Percentiles rank a stretch among this genome's conserved stretches.
phyloP scores from a whole-genome alignment of 2,888 invertebrate species.

The Cecidostiba fungosa region DNA sequence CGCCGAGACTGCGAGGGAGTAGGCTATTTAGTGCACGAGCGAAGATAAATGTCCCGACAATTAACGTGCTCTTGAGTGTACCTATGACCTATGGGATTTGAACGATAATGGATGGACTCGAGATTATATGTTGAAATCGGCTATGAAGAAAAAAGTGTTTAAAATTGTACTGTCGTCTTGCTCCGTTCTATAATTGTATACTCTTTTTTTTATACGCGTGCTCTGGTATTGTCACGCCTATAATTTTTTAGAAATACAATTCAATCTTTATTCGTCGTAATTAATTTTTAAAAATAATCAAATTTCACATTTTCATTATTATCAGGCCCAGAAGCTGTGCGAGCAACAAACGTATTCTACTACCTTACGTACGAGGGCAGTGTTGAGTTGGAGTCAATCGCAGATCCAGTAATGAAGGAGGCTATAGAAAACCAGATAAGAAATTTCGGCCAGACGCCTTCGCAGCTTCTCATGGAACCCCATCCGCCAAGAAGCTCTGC shows the following conservation, averaged over 20 bases:
- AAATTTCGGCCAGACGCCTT: slow-evolving; percentile 99
- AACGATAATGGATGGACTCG: background rate
- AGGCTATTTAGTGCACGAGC: slow-evolving; percentile 35
- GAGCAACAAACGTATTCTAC: slow-evolving; percentile 99
- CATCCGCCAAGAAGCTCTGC: slow-evolving; percentile 98
- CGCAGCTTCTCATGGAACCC: slow-evolving; percentile 98
- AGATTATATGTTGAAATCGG: slow-evolving; percentile 38
- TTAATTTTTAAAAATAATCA: no score
- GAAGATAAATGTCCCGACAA: slow-evolving; percentile 53
- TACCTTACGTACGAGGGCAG: slow-evolving; percentile 99
- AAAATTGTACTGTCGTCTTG: background rate
- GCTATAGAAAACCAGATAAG: slow-evolving; percentile 98
- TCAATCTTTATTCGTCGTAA: no score
- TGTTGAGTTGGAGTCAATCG: slow-evolving; percentile 94
- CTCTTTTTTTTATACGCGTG: background rate
- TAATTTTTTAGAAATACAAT: background rate
- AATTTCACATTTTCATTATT: background rate
- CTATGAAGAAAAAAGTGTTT: slow-evolving; percentile 22
- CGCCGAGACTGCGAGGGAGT: background rate
- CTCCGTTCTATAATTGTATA: slow-evolving; percentile 4
- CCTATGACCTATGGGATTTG: slow-evolving; percentile 27
- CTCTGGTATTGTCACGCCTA: background rate
- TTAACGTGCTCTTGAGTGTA: slow-evolving; percentile 35
- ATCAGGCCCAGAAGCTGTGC: slow-evolving; percentile 96
- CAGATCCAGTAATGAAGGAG: slow-evolving; percentile 94